phyloP scores from a whole-genome alignment of 2,113 vertebrate genomes.

The Cathartes aura region DNA sequence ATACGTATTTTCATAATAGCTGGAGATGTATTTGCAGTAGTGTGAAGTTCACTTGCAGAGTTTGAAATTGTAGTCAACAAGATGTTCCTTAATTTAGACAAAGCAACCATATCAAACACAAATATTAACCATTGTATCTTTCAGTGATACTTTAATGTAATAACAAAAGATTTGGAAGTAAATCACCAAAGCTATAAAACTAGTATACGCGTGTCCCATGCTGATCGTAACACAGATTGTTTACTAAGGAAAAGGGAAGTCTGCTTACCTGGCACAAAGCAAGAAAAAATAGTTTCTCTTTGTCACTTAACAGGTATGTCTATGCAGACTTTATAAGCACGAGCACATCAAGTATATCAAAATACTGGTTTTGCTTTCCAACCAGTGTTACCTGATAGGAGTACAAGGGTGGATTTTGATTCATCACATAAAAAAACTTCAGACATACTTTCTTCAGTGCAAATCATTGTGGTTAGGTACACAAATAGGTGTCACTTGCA shows the following conservation, averaged over 20 bases:
- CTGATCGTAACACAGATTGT: background rate
- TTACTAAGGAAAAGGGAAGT: background rate
- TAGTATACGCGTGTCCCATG: background rate
- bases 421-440: background rate
- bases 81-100: background rate
- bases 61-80: background rate
- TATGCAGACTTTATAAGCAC: background rate
- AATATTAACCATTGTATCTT: background rate
- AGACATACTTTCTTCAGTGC: background rate
- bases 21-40: background rate
- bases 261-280: background rate
- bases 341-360: background rate
- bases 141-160: background rate
- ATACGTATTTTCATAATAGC: background rate
- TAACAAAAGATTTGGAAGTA: background rate
- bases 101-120: background rate
- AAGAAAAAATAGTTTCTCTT: background rate
- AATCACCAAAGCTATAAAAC: background rate
- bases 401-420: background rate
- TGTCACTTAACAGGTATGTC: background rate
- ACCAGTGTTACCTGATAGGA: background rate
- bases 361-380: background rate
- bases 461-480: background rate
- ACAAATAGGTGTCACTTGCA: background rate
- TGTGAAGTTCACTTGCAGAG: background rate